Evolutionary conservation across 2,888 invertebrate genomes (phyloP).

Genomic region (Melangyna quadrimaculata): DNA sequence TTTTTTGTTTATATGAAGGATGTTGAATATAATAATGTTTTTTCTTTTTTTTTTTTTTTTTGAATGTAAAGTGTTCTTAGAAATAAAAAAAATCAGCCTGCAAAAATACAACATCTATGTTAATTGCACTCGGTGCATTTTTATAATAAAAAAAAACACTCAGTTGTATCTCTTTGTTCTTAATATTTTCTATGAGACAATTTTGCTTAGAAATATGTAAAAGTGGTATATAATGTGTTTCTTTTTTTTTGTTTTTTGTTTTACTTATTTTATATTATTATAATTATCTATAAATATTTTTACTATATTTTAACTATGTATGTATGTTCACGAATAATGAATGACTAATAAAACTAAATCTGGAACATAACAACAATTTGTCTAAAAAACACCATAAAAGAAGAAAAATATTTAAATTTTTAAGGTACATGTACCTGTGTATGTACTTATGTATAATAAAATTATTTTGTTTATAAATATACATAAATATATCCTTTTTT

Average conservation of each 20-base stretch:
- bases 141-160: constrained; percentile 44
- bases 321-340: background rate
- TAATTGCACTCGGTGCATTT: constrained; percentile 59
- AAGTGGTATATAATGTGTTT: constrained; percentile 41
- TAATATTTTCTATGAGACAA: constrained; percentile 43
- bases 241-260: constrained; percentile 1
- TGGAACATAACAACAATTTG: constrained; percentile 18
- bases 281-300: constrained; percentile 47
- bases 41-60: background rate
- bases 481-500: constrained; percentile 41
- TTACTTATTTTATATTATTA: background rate
- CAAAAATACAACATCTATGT: constrained; percentile 53
- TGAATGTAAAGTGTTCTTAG: constrained; percentile 43
- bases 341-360: background rate
- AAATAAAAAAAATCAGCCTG: constrained; percentile 50
- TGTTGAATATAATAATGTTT: constrained; percentile 13
- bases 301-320: background rate
- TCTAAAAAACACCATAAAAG: constrained; percentile 32
- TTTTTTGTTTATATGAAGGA: constrained; percentile 20
- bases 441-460: background rate
- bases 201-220: constrained; percentile 45
- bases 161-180: constrained; percentile 29
- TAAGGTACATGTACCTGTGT: background rate
- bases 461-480: constrained; percentile 9
- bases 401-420: background rate